These are phyloP conservation scores for Solea solea DNA, from an alignment of 2,113 vertebrate species.

Conservation along the genomic window DNA sequence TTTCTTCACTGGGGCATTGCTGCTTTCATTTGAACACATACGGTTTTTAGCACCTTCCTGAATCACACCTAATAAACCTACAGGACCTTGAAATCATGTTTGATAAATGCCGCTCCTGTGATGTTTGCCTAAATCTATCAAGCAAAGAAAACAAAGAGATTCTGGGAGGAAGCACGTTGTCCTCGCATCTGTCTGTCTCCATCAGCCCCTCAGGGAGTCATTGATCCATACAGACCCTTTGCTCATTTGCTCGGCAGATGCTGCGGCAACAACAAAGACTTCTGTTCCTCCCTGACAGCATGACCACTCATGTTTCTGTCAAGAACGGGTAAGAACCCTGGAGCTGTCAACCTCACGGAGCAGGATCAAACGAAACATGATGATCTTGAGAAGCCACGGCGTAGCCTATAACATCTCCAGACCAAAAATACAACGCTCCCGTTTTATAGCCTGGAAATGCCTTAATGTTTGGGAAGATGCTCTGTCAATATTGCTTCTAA, in stretches of 20 bases:
- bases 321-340: slow-evolving; percentile 41
- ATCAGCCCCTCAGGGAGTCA: slow-evolving; percentile 52
- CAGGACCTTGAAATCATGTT: slow-evolving; percentile 6
- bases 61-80: slow-evolving; percentile 13
- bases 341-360: slow-evolving; percentile 48
- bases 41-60: slow-evolving; percentile 6
- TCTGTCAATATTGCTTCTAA: slow-evolving; percentile 33
- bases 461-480: slow-evolving; percentile 33
- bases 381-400: slow-evolving; percentile 38
- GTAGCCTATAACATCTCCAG: slow-evolving; percentile 2
- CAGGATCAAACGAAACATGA: slow-evolving; percentile 55
- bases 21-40: neutral
- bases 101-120: slow-evolving; percentile 15
- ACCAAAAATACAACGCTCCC: neutral
- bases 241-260: slow-evolving; percentile 53
- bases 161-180: slow-evolving; percentile 4
- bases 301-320: slow-evolving; percentile 54
- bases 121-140: slow-evolving; percentile 41
- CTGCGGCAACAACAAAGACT: slow-evolving; percentile 54
- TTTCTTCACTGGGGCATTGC: no score
- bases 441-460: slow-evolving; percentile 30
- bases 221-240: slow-evolving; percentile 68
- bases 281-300: slow-evolving; percentile 55
- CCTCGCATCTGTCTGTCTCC: slow-evolving; percentile 47
- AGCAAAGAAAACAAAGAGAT: slow-evolving; percentile 36